Evolutionary conservation across 2,797 vertebrate species (phyloP), one percentile per base, ranked within the genome.

Genomic region (Tragopan temminckii): DNA sequence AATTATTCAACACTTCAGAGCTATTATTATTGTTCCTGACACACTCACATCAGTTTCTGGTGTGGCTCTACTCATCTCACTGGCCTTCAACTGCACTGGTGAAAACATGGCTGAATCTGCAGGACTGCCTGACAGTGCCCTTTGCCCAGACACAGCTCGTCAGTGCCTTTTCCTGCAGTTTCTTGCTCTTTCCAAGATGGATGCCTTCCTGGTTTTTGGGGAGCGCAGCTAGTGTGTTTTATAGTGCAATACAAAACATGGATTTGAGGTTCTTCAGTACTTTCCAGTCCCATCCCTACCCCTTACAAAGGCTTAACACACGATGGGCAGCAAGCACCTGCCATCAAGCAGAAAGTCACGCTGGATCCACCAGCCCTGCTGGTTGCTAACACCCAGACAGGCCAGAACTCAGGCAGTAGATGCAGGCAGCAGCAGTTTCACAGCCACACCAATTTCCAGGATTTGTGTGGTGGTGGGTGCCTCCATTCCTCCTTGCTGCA

Each of bases 301-400:
- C 27, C 11, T 29, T 62, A 62, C 13, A 27, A 57, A 55, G 0
- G 1, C 46, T 64, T 63, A 55, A 79, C 1, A 5, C 6, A 13
- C 18, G 11, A 61, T 31, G 11, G 53, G 14, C 7, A 43, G 19
- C 21, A 38, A 35, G 25, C 17, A 63, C 18, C 53, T 20, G 31
- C 17, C 18, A n/a, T 53, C 55, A 55, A 58, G 55, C 5, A 79
- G 17, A 45, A 72, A 67, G 13, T 23, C 0, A 1, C 7, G 48
- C 24, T 8, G 6, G 4, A 23, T 66, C 59, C 66, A 17, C 10
- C 19, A 21, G 35, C 20, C 35, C 24, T 59, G 43, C 36, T 77
- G 52, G 0, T 0, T 35, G 11, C 8, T 13, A 23, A 7, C 21
- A 42, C 5, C 5, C 48, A 80, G n/a, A 64, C 11, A 43, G 24